These are phyloP conservation scores for Aphis gossypii DNA, from an alignment of 1,140 invertebrate genomes.

Conservation along the genomic window DNA sequence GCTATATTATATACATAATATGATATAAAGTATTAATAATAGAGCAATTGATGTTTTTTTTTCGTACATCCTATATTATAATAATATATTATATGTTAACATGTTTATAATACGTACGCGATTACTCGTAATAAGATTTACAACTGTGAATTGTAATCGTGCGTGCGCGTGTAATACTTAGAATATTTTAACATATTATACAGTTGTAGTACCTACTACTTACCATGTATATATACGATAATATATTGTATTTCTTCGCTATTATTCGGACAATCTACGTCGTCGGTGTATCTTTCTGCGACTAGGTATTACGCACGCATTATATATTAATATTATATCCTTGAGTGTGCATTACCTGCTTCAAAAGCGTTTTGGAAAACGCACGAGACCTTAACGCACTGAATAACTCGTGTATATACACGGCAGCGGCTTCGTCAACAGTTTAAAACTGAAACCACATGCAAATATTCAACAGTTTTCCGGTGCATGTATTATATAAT, in stretches of 20 bases:
- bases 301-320: background rate
- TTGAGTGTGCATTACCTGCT: background rate
- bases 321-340: background rate
- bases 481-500: background rate
- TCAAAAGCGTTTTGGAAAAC: background rate
- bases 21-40: background rate
- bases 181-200: background rate
- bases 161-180: background rate
- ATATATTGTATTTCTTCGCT: background rate
- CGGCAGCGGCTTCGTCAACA: background rate
- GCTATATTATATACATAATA: background rate
- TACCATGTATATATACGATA: background rate
- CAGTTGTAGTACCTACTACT: background rate
- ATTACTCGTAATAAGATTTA: conserved; percentile 28
- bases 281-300: background rate
- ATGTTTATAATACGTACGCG: background rate
- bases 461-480: conserved; percentile 40
- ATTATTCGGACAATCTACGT: background rate
- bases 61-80: background rate
- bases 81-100: conserved; percentile 5
- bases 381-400: background rate
- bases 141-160: conserved; percentile 19
- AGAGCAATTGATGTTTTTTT: background rate
- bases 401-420: background rate
- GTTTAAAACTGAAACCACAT: background rate